phyloP scores from a whole-genome alignment of 2,113 vertebrate species.

The Penelope pileata region DNA sequence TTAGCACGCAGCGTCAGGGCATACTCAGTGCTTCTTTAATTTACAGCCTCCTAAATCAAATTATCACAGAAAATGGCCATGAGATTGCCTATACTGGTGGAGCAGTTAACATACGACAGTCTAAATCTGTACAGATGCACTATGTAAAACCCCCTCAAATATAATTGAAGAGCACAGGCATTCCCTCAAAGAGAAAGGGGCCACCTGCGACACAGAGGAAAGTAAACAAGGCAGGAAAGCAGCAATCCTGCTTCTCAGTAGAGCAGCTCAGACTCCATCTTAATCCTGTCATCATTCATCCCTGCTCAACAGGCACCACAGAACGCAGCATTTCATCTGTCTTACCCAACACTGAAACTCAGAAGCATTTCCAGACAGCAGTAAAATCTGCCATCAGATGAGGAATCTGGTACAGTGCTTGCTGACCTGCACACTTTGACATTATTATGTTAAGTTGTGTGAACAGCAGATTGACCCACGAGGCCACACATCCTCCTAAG shows the following conservation, averaged over 20 bases:
- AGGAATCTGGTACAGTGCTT: neutral
- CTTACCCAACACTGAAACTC: neutral
- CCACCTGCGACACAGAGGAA: slow-evolving; percentile 23
- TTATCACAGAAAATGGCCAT: neutral
- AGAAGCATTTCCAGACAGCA: neutral
- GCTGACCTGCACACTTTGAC: neutral
- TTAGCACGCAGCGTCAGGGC: neutral
- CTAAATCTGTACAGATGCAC: neutral
- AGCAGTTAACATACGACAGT: neutral
- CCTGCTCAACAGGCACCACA: neutral
- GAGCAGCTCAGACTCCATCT: slow-evolving; percentile 57
- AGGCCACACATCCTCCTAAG: neutral
- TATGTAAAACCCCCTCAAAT: neutral
- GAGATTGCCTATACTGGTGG: neutral
- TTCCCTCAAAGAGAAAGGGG: neutral
- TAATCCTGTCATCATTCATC: slow-evolving; percentile 50
- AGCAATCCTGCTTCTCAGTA: neutral
- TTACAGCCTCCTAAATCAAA: neutral
- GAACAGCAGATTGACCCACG: rapidly evolving
- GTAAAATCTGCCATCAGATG: neutral
- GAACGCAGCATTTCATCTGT: neutral
- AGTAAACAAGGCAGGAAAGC: slow-evolving; percentile 40
- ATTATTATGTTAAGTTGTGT: neutral
- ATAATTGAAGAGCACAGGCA: neutral
- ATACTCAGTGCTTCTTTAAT: neutral